These are phyloP conservation scores for Actinia equina DNA, from an alignment of 64 coral and sea anemone genomes.

Conservation along the genomic window DNA sequence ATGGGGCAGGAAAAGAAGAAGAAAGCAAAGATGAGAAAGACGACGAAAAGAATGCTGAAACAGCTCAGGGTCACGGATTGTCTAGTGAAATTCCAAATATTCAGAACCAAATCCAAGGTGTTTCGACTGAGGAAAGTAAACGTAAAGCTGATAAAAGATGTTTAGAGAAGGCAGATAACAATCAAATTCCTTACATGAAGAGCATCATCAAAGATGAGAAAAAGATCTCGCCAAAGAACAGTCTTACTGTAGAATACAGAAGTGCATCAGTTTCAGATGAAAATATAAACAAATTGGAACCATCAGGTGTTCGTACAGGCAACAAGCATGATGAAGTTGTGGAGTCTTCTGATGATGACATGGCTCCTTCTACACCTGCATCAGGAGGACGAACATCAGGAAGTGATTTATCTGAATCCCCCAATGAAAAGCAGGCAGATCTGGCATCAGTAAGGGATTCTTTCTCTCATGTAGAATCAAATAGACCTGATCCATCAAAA, in stretches of 20 bases:
- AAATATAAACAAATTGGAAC: not conserved
- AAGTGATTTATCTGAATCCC: constrained; percentile 39
- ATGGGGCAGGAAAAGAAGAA: not conserved
- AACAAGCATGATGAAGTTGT: not conserved
- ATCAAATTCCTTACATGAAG: not conserved
- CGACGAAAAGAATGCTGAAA: not conserved
- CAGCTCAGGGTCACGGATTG: not conserved
- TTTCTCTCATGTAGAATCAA: not conserved
- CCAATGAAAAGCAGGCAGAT: not conserved
- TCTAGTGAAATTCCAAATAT: not conserved
- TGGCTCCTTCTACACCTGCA: constrained; percentile 18
- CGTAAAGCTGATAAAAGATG: not conserved
- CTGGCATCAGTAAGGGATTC: not conserved
- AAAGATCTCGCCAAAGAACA: not conserved
- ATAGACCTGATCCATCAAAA: not conserved
- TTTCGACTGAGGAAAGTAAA: not conserved
- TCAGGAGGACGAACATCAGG: constrained; percentile 22
- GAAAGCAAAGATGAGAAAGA: not conserved
- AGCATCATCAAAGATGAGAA: not conserved
- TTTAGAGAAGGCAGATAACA: not conserved
- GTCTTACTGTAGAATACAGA: not conserved
- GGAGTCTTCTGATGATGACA: constrained; percentile 39
- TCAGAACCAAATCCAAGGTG: not conserved
- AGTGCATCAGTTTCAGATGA: not conserved
- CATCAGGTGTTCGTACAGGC: not conserved